A percentile compares a stretch with the other conserved stretches of the same genome.
Conservation (phyloP, 2,797 vertebrate genomes). For the Premnoplex brunnescens region DNA sequence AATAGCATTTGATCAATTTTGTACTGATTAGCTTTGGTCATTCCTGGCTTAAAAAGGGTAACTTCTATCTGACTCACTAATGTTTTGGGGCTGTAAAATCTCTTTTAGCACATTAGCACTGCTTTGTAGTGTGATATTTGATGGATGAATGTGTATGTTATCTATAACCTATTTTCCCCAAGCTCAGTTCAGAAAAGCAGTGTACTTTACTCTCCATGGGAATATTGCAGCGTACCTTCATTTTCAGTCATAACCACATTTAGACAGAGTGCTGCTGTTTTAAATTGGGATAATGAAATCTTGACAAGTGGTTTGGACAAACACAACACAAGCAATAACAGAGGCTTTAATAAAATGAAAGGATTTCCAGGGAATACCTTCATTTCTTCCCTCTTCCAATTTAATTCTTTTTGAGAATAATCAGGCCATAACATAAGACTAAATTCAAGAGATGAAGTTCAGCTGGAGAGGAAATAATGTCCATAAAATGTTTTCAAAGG, state of each 20-base stretch:
- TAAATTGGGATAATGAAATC: slow-evolving; percentile 69
- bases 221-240: slow-evolving; percentile 31
- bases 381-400: slow-evolving; percentile 49
- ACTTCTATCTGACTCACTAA: background rate
- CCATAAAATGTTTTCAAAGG: slow-evolving; percentile 56
- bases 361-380: slow-evolving; percentile 67
- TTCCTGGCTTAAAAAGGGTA: background rate
- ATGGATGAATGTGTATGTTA: background rate
- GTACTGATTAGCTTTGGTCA: background rate
- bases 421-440: slow-evolving; percentile 65
- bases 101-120: background rate
- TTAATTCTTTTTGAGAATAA: slow-evolving; percentile 67
- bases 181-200: slow-evolving; percentile 6
- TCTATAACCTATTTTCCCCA: background rate
- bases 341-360: slow-evolving; percentile 62
- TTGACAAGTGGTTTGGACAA: slow-evolving; percentile 66
- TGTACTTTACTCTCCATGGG: background rate
- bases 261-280: slow-evolving; percentile 41
- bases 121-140: background rate
- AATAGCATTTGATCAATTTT: background rate
- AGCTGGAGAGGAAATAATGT: slow-evolving; percentile 59
- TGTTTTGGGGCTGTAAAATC: background rate
- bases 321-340: slow-evolving; percentile 65
- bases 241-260: slow-evolving; percentile 57
- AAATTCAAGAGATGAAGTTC: slow-evolving; percentile 63